Conservation (phyloP, 2,888 invertebrate species). For the Xestia sexstrigata region DNA sequence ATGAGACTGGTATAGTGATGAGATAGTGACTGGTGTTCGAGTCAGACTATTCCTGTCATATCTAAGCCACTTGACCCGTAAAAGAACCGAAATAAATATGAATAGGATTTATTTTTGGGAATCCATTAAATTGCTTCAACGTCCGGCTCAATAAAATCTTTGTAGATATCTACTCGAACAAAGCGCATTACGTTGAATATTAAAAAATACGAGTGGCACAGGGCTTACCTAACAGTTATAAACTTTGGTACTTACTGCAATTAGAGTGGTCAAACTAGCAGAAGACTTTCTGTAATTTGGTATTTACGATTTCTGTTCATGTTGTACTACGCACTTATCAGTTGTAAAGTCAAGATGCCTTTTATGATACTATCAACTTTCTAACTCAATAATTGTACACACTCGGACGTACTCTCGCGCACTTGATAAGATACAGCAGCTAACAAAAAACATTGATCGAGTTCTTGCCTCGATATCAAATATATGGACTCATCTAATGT, state of each 20-base stretch:
- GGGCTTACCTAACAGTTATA: conserved; percentile 42
- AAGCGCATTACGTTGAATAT: conserved; percentile 59
- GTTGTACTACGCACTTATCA: conserved; percentile 45
- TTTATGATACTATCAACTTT: conserved; percentile 67
- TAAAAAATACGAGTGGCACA: conserved; percentile 44
- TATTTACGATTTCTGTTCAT: conserved; percentile 44
- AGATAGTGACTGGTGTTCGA: conserved; percentile 10
- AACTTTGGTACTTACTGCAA: conserved; percentile 34
- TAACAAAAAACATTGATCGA: conserved; percentile 43
- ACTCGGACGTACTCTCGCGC: conserved; percentile 37
- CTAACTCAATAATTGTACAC: conserved; percentile 66
- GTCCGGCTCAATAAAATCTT: conserved; percentile 60
- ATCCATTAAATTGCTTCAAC: conserved; percentile 63
- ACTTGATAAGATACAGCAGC: conserved; percentile 48
- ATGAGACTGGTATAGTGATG: too few species aligned
- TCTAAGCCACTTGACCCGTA: conserved; percentile 73
- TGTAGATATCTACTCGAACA: conserved; percentile 69
- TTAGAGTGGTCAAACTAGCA: conserved; percentile 46
- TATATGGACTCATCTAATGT: conserved; percentile 41
- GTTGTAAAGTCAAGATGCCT: conserved; percentile 59
- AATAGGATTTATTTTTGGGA: conserved; percentile 70
- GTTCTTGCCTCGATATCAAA: conserved; percentile 43
- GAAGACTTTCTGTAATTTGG: conserved; percentile 50
- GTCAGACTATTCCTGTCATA: conserved; percentile 43
- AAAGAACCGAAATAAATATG: conserved; percentile 61